These are phyloP conservation scores for Volucella zonaria DNA, from an alignment of 2,888 invertebrate species.

Conservation along the genomic window DNA sequence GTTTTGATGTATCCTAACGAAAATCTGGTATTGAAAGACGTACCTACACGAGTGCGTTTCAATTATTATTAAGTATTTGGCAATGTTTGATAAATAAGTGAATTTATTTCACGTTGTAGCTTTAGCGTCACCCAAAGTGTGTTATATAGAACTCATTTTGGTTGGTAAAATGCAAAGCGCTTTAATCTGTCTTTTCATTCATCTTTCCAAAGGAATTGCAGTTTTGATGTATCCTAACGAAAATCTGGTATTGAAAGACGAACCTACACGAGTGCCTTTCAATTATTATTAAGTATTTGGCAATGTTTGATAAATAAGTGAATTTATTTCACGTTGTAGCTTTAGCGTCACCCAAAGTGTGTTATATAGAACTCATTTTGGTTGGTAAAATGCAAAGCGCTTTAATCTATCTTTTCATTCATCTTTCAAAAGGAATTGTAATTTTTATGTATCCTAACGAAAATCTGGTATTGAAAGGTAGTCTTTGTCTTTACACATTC, in stretches of 20 bases:
- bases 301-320: background rate
- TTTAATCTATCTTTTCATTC: slow-evolving; percentile 54
- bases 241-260: slow-evolving; percentile 58
- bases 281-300: too few relatives aligned
- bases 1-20: too few relatives aligned
- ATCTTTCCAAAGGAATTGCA: slow-evolving; percentile 55
- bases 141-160: slow-evolving; percentile 34
- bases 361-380: slow-evolving; percentile 33
- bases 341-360: slow-evolving; percentile 76
- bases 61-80: background rate
- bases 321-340: slow-evolving; percentile 74
- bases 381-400: slow-evolving; percentile 65
- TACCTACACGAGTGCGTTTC: background rate
- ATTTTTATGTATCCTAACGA: slow-evolving; percentile 33
- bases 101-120: slow-evolving; percentile 75
- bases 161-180: slow-evolving; percentile 65
- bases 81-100: background rate
- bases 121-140: slow-evolving; percentile 76
- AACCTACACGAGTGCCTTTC: background rate
- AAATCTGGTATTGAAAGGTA: slow-evolving; percentile 60
- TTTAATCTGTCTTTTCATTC: slow-evolving; percentile 54
- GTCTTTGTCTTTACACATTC: background rate
- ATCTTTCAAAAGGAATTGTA: slow-evolving; percentile 54
- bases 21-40: slow-evolving; percentile 57
- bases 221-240: slow-evolving; percentile 32